Conservation (phyloP, 2,113 vertebrate species). For the Dunckerocampus dactyliophorus region DNA sequence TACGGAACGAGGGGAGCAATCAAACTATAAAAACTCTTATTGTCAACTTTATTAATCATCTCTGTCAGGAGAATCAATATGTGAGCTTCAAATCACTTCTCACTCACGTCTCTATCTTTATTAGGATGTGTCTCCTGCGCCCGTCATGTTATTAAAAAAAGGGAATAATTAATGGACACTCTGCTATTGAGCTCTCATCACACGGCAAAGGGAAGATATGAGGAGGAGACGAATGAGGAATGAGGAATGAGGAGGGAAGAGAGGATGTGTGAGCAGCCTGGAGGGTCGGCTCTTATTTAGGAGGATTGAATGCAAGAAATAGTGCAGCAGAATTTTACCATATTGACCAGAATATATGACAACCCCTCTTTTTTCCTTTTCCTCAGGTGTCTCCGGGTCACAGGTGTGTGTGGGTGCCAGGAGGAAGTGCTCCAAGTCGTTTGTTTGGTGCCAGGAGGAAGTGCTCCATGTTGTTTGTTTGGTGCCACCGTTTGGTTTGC, state of each 20-base stretch:
- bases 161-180: constrained; percentile 35
- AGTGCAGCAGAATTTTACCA: neutral
- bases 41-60: constrained; percentile 17
- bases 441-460: too few relatives aligned
- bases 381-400: too few relatives aligned
- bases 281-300: neutral
- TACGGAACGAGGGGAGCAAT: constrained; percentile 33
- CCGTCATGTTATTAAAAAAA: constrained; percentile 31
- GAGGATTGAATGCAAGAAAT: neutral
- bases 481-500: too few relatives aligned
- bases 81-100: constrained; percentile 28
- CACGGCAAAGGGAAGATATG: neutral
- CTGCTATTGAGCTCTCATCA: constrained; percentile 39
- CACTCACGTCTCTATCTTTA: constrained; percentile 31
- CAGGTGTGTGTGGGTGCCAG: too few relatives aligned
- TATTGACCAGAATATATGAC: too few relatives aligned
- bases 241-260: neutral
- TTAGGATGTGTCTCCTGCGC: constrained; percentile 24
- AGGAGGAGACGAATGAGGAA: constrained; percentile 4
- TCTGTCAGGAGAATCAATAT: constrained; percentile 54
- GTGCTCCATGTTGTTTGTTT: too few relatives aligned
- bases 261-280: neutral
- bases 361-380: too few relatives aligned
- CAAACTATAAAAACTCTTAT: constrained; percentile 44
- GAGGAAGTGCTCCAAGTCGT: too few relatives aligned